These are phyloP conservation scores for Cerastoderma edule DNA, from an alignment of 2,888 invertebrate genomes.

Conservation along the genomic window DNA sequence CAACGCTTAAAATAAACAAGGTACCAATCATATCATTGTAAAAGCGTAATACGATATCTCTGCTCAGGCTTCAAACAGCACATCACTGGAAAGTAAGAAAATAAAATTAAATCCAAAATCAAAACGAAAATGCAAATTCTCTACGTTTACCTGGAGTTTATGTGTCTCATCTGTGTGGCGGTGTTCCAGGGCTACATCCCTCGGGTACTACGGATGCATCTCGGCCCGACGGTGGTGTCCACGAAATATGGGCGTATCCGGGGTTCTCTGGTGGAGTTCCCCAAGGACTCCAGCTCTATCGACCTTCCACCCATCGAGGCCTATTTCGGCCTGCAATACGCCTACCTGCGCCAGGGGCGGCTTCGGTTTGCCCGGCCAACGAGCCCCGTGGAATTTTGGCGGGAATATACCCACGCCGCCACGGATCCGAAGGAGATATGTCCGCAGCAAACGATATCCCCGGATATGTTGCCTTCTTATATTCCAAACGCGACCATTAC, in stretches of 20 bases:
- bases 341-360: constrained; percentile 94
- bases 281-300: constrained; percentile 50
- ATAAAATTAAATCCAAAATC: too few relatives aligned
- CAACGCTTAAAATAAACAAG: too few relatives aligned
- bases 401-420: constrained; percentile 89
- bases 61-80: too few relatives aligned
- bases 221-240: constrained; percentile 47
- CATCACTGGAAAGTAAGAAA: too few relatives aligned
- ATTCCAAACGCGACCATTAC: constrained; percentile 44
- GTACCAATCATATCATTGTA: too few relatives aligned
- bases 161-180: constrained; percentile 31
- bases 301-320: constrained; percentile 89
- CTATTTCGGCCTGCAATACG: constrained; percentile 96
- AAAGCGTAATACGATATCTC: too few relatives aligned
- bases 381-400: constrained; percentile 92
- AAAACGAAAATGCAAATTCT: constrained; percentile 54
- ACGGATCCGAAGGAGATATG: constrained; percentile 92
- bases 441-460: constrained; percentile 86
- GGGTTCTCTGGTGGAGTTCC: constrained; percentile 85
- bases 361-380: constrained; percentile 98
- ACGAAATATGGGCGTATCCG: constrained; percentile 94
- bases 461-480: constrained; percentile 33
- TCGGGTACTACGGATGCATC: constrained; percentile 45
- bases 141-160: constrained; percentile 42
- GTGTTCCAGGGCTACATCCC: constrained; percentile 47